These are phyloP conservation scores for Diplosoma virens DNA, from an alignment of 23 tunicate species.

Conservation along the genomic window DNA sequence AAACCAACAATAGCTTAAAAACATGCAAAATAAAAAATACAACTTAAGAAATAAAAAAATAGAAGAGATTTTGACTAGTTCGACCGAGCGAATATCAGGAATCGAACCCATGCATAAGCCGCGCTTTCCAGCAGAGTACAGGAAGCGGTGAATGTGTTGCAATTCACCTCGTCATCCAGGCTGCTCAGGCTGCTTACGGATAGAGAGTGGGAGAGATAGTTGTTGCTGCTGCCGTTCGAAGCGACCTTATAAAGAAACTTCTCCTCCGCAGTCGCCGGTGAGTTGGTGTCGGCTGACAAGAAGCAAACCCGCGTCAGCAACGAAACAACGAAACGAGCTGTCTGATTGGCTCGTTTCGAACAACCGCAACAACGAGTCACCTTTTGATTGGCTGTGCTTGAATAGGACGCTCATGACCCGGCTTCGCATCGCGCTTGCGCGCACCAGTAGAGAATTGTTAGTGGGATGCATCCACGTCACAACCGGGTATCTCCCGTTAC, in stretches of 20 bases:
- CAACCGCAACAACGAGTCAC: background rate
- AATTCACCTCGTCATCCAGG: constrained; percentile 45
- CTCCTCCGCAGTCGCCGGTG: constrained; percentile 69
- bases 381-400: constrained; percentile 50
- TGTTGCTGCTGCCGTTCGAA: constrained; percentile 3
- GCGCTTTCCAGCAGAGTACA: background rate
- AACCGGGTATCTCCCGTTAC: constrained; percentile 73
- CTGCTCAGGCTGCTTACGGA: constrained; percentile 39
- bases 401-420: constrained; percentile 56
- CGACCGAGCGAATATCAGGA: no score
- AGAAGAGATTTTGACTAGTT: no score
- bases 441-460: constrained; percentile 46
- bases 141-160: constrained; percentile 3
- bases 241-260: constrained; percentile 43
- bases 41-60: no score
- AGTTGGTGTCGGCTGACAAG: no score
- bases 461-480: constrained; percentile 89
- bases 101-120: no score
- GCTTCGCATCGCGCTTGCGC: constrained; percentile 59
- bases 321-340: no score
- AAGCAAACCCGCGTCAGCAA: no score
- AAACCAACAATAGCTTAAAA: no score
- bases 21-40: no score
- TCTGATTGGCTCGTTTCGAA: no score
- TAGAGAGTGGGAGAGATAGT: constrained; percentile 24